Evolutionary conservation across 2,888 invertebrate species (phyloP).

Genomic region (Drosophila multiciliata): DNA sequence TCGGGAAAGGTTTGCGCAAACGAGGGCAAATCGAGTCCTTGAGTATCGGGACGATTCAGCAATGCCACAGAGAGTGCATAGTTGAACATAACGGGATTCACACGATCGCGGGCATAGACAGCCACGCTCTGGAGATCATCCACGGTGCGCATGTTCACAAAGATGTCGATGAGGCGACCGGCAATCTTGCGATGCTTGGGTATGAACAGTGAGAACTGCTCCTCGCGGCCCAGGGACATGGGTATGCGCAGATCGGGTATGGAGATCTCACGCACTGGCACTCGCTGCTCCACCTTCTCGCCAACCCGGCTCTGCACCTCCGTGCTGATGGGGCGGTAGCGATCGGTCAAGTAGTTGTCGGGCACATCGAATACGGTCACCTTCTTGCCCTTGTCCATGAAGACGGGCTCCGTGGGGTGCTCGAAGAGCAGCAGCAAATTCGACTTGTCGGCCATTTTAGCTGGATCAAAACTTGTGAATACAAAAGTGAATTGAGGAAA

Average conservation of each 20-base stretch:
- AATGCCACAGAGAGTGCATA: slow-evolving; percentile 92
- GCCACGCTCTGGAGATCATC: slow-evolving; percentile 90
- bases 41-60: slow-evolving; percentile 88
- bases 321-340: slow-evolving; percentile 85
- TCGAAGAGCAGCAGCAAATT: slow-evolving; percentile 89
- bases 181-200: slow-evolving; percentile 89
- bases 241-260: slow-evolving; percentile 88
- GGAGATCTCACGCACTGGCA: slow-evolving; percentile 87
- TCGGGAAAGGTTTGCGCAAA: slow-evolving; percentile 89
- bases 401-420: slow-evolving; percentile 91
- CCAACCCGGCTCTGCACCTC: slow-evolving; percentile 87
- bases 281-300: slow-evolving; percentile 85
- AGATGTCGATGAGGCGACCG: slow-evolving; percentile 88
- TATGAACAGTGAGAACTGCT: slow-evolving; percentile 90
- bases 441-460: slow-evolving; percentile 85
- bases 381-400: slow-evolving; percentile 90
- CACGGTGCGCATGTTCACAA: slow-evolving; percentile 89
- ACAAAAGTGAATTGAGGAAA: not conserved
- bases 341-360: slow-evolving; percentile 87
- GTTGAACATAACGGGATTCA: slow-evolving; percentile 93
- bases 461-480: not conserved
- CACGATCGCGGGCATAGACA: slow-evolving; percentile 89
- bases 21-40: slow-evolving; percentile 87
- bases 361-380: slow-evolving; percentile 88
- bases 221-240: slow-evolving; percentile 87